Conservation (phyloP, 1,140 invertebrate genomes). For the Apolygus lucorum region DNA sequence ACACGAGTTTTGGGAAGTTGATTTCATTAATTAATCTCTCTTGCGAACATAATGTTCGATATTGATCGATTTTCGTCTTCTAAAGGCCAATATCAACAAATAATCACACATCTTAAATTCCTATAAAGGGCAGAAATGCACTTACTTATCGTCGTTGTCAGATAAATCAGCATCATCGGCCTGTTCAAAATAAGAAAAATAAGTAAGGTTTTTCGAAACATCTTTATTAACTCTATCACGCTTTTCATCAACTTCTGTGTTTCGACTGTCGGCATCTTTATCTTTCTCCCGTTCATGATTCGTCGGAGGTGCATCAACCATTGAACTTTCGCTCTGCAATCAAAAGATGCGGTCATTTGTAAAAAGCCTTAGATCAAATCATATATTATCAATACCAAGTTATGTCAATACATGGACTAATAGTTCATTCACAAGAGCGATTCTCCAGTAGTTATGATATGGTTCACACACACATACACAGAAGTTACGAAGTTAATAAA, state of each 20-base stretch:
- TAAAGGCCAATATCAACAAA: no score
- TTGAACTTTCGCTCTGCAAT: slow-evolving; percentile 30
- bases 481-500: slow-evolving; percentile 16
- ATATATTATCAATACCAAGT: not conserved
- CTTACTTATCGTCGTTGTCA: slow-evolving; percentile 39
- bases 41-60: no score
- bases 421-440: no score
- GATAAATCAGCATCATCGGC: slow-evolving; percentile 31
- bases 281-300: slow-evolving; percentile 50
- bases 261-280: not conserved
- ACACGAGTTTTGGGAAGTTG: no score
- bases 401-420: no score
- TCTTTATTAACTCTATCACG: slow-evolving; percentile 26
- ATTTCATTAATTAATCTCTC: no score
- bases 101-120: no score
- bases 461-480: no score
- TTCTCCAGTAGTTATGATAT: no score
- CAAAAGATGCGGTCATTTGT: no score
- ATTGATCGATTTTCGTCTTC: no score
- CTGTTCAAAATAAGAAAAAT: slow-evolving; percentile 40
- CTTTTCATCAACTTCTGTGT: slow-evolving; percentile 5
- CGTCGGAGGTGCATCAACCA: slow-evolving; percentile 48
- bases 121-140: no score
- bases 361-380: not conserved
- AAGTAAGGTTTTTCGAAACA: slow-evolving; percentile 27